Base-by-base conservation (phyloP, 2,113 vertebrate genomes). In the Sus scrofa region DNA sequence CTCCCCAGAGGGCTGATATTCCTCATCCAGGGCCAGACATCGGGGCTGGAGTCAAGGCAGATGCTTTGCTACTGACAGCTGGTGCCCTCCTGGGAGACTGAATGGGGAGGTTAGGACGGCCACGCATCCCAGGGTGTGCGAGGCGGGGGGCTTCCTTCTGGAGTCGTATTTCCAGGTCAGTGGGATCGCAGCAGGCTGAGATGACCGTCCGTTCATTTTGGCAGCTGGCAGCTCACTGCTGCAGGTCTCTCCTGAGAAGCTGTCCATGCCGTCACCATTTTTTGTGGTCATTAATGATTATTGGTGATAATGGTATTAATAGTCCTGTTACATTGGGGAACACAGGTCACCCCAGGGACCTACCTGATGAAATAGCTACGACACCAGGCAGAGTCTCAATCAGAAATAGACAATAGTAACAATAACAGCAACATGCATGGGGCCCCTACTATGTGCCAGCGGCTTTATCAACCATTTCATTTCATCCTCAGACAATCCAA, bases 281-380 rank as follows among this genome's bases (percentile, higher is more conserved):
- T 87, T 81, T 32, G 19, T 24, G 26, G 77, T 86, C 91, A n/a
- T 39, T 91, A 39, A 70, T 24, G 56, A 93, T 83, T 24, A 92
- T 39, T n/a, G 70, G 63, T 87, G 54, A 74, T 63, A 39, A 70
- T 75, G 37, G 39, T 32, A 90, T 22, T 44, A 44, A 78, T 15
- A 44, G 71, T 75, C 34, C 44, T 32, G 26, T 15, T 14, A 63
- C 44, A 39, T 6, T 27, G 58, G 67, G 4, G 26, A 79, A 89
- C 65, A 67, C 15, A 13, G 67, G 67, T 12, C 39, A 60, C 50
- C 39, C 67, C 32, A 32, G 67, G 70, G 63, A 73, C 0, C 0
- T 10, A 65, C 77, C 39, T 37, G 85, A 65, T n/a, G 26, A 82
- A 82, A 34, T 0, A 37, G 39, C 74, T 62, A 24, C 62, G 14